phyloP scores from a whole-genome alignment of 2,888 invertebrate species.

The Amitus sp. region DNA sequence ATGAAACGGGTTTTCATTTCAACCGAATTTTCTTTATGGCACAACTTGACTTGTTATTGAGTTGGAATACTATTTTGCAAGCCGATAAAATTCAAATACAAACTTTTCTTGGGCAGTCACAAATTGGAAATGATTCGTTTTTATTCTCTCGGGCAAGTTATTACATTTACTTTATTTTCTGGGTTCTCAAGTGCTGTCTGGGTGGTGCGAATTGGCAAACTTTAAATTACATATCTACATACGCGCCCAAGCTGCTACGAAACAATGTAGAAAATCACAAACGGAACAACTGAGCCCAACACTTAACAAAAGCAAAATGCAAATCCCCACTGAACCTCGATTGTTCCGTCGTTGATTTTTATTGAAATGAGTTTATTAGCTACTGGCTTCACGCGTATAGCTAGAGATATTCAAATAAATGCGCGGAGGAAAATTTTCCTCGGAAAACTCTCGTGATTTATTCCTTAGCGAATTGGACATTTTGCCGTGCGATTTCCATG shows the following conservation, averaged over 20 bases:
- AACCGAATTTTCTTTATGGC: too few relatives aligned
- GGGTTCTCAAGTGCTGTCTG: not conserved
- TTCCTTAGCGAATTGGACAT: not conserved
- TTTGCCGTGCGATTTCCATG: not conserved
- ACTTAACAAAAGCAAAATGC: constrained; percentile 11
- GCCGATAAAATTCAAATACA: not conserved
- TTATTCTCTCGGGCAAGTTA: not conserved
- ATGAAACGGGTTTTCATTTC: too few relatives aligned
- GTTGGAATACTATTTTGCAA: not conserved
- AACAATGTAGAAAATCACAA: constrained; percentile 21
- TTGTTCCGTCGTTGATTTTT: constrained; percentile 5
- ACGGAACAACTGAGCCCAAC: not conserved
- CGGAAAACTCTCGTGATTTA: constrained; percentile 3
- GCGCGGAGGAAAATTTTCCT: not conserved
- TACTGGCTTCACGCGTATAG: not conserved
- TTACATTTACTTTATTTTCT: constrained; percentile 14
- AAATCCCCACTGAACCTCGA: constrained; percentile 12
- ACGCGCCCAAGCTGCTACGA: constrained; percentile 8
- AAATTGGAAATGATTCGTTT: not conserved
- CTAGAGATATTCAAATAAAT: constrained; percentile 5
- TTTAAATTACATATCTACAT: constrained; percentile 22
- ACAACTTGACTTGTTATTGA: too few relatives aligned
- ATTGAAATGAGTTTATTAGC: not conserved
- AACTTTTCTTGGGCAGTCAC: not conserved
- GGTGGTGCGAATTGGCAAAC: constrained; percentile 16